A percentile compares a stretch with the other conserved stretches of the same genome.
Evolutionary conservation across 2,113 vertebrate genomes (phyloP).

Genomic region (Ptyas mucosa): DNA sequence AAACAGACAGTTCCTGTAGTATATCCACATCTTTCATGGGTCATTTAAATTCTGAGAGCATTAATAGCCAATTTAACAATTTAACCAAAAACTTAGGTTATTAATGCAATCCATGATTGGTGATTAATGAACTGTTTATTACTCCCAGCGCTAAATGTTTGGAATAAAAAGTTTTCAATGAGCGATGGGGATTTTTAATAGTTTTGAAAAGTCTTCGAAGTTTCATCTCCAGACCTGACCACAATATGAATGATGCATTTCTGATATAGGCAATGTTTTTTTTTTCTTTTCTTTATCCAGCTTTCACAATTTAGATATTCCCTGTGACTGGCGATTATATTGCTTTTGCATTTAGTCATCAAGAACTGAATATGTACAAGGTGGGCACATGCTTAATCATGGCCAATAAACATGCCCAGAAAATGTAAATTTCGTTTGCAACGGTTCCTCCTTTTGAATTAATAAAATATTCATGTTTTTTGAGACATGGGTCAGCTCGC

Average conservation of each 20-base stretch:
- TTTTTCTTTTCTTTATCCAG: neutral
- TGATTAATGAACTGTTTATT: neutral
- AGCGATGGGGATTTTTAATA: neutral
- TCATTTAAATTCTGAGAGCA: conserved; percentile 49
- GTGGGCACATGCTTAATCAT: neutral
- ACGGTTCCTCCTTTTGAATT: neutral
- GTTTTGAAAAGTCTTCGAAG: neutral
- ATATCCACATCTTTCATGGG: conserved; percentile 24
- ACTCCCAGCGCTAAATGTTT: neutral
- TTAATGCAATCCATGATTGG: neutral
- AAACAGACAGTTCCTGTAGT: conserved; percentile 46
- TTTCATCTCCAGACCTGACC: neutral
- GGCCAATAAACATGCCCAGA: neutral
- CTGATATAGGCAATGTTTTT: neutral
- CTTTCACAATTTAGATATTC: neutral
- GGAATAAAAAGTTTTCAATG: neutral
- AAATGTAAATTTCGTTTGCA: neutral
- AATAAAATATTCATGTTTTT: neutral
- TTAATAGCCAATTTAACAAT: conserved; percentile 16
- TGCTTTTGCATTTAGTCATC: neutral
- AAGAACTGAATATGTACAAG: too few species aligned
- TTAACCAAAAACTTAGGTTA: neutral
- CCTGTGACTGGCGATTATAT: neutral
- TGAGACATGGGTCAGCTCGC: neutral
- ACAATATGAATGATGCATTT: neutral